These are phyloP conservation scores for Augochlorella aurata DNA, from an alignment of 2,888 invertebrate species.

Conservation along the genomic window DNA sequence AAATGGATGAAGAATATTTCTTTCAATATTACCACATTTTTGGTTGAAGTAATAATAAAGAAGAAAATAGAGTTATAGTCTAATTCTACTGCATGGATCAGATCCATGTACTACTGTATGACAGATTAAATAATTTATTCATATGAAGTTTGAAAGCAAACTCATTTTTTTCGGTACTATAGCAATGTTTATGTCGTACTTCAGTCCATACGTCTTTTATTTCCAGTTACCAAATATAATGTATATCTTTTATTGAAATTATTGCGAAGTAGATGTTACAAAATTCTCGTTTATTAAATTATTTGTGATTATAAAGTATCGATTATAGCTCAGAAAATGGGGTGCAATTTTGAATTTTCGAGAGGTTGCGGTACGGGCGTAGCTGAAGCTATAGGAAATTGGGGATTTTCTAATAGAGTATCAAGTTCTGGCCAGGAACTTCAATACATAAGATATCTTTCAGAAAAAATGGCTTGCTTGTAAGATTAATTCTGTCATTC, in stretches of 20 bases:
- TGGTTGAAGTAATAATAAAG: too few relatives aligned
- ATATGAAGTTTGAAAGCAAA: not conserved
- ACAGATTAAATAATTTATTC: not conserved
- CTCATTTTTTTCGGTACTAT: not conserved
- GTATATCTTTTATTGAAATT: not conserved
- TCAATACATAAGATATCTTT: conserved; percentile 72
- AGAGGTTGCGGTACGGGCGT: conserved; percentile 71
- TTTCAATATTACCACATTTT: too few relatives aligned
- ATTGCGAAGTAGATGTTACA: not conserved
- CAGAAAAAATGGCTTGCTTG: conserved; percentile 75
- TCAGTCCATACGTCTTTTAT: conserved; percentile 7
- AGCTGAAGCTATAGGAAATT: conserved; percentile 77
- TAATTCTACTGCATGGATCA: too few relatives aligned
- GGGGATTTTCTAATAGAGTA: conserved; percentile 75
- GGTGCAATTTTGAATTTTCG: conserved; percentile 71
- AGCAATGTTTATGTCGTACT: not conserved
- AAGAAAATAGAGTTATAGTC: too few relatives aligned
- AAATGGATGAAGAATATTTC: too few relatives aligned
- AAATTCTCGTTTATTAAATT: conserved; percentile 6
- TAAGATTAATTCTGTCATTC: conserved; percentile 52
- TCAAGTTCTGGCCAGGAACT: conserved; percentile 74
- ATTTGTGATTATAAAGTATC: not conserved
- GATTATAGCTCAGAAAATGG: conserved; percentile 35
- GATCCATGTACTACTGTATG: too few relatives aligned
- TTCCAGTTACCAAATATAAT: not conserved